Evolutionary conservation across 2,113 vertebrate species (phyloP), one percentile per base, ranked within the genome.

Genomic region (Hydropotes inermis): DNA sequence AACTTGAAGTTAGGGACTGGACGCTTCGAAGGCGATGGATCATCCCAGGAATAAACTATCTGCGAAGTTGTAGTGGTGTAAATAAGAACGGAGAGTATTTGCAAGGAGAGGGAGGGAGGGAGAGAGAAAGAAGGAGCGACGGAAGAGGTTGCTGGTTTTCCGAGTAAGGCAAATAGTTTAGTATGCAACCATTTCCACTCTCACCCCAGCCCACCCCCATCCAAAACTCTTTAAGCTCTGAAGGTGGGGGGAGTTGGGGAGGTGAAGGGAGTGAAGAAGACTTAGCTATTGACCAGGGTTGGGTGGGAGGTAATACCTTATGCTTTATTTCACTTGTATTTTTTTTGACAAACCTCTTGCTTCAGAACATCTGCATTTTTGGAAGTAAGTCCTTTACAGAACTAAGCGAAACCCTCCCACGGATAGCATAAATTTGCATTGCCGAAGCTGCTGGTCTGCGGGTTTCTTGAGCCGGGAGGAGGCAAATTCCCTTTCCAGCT

Each of bases 321-420:
- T 16, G 21, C 47, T 84, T 91, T 30, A 14, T 92, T 67, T 76
- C 39, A 54, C 25, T 85, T 82, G 67, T 45, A 21, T 15, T 82
- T 85, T 87, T 79, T 58, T 58, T 36, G 39, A 81, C 94, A 96
- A 76, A 83, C 74, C 45, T 95, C 64, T 92, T 92, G 39, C 54
- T 96, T 97, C 84, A 89, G 85, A 97, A 94, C 90, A 97, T 94
- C 92, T 97, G 94, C 94, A 58, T 82, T 78, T 89, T 87, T 79
- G 89, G 55, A 94, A 89, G 50, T 94, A 64, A 87, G 14, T 96
- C 39, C 93, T 23, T 54, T 67, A 47, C 74, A 95, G 81, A 95
- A 91, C 64, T 87, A 64, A 93, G 87, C 6, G 15, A 93, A 96
- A 17, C 17, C 9, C 27, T 70, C 84, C 83, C 60, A 27, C 50